Percentiles rank a stretch among this genome's conserved stretches.
Evolutionary conservation across 2,797 vertebrate genomes (phyloP).

Genomic region (Semaprochilodus insignis): DNA sequence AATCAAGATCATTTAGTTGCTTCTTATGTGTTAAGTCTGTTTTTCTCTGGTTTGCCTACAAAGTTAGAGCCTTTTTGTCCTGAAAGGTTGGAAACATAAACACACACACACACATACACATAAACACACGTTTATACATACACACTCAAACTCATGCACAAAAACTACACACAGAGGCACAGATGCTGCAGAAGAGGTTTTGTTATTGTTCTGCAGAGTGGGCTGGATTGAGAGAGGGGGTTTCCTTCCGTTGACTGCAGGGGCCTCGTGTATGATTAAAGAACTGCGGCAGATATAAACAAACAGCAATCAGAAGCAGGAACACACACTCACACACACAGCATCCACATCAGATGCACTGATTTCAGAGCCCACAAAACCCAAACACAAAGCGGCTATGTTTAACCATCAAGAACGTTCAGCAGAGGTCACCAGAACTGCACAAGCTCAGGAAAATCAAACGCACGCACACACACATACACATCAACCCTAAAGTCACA

Average conservation of each 20-base stretch:
- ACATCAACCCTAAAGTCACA: constrained; percentile 34
- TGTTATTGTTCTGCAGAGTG: constrained; percentile 41
- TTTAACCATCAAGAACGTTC: constrained; percentile 13
- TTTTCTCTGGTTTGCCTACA: neutral
- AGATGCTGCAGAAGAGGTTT: constrained; percentile 26
- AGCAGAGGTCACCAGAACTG: constrained; percentile 6
- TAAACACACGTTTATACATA: constrained; percentile 20
- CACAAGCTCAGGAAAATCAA: constrained; percentile 2
- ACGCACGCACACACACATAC: constrained; percentile 19
- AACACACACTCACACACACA: constrained; percentile 57
- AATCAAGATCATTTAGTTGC: no score
- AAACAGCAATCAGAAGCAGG: constrained; percentile 72
- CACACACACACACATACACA: constrained; percentile 5
- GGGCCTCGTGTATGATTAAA: constrained; percentile 53
- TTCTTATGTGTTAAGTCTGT: neutral
- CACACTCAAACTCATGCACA: neutral
- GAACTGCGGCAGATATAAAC: constrained; percentile 49
- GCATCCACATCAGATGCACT: constrained; percentile 10
- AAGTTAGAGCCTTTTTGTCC: neutral
- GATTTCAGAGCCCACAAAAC: constrained; percentile 17
- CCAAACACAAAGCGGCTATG: constrained; percentile 13
- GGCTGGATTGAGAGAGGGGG: constrained; percentile 35
- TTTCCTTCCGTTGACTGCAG: constrained; percentile 50
- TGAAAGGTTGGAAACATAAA: neutral
- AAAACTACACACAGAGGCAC: constrained; percentile 5